phyloP scores from a whole-genome alignment of 2,797 vertebrate genomes.

The Macropodus opercularis region DNA sequence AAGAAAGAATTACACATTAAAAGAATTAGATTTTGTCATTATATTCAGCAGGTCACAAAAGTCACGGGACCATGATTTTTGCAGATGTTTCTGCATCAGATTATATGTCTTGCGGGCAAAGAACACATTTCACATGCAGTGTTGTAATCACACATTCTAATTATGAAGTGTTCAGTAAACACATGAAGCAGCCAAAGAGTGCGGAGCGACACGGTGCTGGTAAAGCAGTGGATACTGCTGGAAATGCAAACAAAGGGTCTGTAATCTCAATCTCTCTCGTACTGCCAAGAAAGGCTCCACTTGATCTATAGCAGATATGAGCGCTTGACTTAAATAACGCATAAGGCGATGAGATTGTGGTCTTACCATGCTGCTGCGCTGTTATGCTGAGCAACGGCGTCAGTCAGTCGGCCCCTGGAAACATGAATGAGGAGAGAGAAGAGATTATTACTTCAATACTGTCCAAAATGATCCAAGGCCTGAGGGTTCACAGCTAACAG shows the following conservation, averaged over 20 bases:
- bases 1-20: no score
- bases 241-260: background rate
- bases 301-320: background rate
- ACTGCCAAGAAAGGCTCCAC: background rate
- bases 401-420: conserved; percentile 32
- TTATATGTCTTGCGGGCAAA: background rate
- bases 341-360: conserved; percentile 13
- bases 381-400: conserved; percentile 9
- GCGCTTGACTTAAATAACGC: background rate
- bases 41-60: no score
- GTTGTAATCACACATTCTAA: background rate
- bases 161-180: no score
- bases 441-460: conserved; percentile 50
- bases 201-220: no score
- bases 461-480: conserved; percentile 43
- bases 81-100: no score
- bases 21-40: no score
- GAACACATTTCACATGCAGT: background rate
- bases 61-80: no score
- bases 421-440: conserved; percentile 33
- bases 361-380: conserved; percentile 69
- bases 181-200: no score
- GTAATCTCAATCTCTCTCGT: background rate
- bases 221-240: no score
- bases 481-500: conserved; percentile 43